Evolutionary conservation across 2,888 invertebrate genomes (phyloP).

Genomic region (Diarsia brunnea): DNA sequence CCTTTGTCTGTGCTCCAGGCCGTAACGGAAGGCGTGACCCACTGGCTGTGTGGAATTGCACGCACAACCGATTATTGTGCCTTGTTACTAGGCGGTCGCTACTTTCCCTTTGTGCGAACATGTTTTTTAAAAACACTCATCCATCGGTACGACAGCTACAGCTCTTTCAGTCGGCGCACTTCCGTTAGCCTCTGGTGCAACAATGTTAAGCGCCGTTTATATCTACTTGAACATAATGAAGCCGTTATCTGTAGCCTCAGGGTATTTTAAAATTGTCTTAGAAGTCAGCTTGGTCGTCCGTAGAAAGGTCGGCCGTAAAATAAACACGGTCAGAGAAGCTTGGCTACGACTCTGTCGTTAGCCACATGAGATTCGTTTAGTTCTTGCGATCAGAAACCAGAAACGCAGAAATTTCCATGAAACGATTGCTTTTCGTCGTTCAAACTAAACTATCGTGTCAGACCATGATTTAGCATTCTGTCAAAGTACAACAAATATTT

Average conservation of each 20-base stretch:
- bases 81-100: constrained; percentile 59
- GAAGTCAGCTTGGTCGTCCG: constrained; percentile 42
- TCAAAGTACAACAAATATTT: constrained; percentile 26
- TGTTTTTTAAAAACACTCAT: constrained; percentile 65
- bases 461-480: constrained; percentile 3
- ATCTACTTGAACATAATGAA: constrained; percentile 50
- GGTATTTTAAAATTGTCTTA: constrained; percentile 59
- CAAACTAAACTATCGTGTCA: constrained; percentile 2
- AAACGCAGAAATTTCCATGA: constrained; percentile 1
- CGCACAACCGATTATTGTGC: constrained; percentile 66
- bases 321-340: constrained; percentile 36
- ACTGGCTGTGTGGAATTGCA: constrained; percentile 68
- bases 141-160: constrained; percentile 56
- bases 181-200: constrained; percentile 64
- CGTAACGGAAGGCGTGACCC: constrained; percentile 73
- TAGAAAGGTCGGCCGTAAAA: constrained; percentile 58
- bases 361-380: constrained; percentile 12
- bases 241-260: constrained; percentile 61
- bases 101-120: constrained; percentile 67
- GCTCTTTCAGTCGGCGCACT: constrained; percentile 59
- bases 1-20: constrained; percentile 66
- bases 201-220: constrained; percentile 45
- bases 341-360: constrained; percentile 15
- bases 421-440: constrained; percentile 12
- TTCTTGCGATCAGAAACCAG: constrained; percentile 1